Percentiles rank a stretch among this genome's conserved stretches.
These are phyloP conservation scores for Elmis aenea DNA, from an alignment of 2,888 invertebrate species.

Conservation along the genomic window DNA sequence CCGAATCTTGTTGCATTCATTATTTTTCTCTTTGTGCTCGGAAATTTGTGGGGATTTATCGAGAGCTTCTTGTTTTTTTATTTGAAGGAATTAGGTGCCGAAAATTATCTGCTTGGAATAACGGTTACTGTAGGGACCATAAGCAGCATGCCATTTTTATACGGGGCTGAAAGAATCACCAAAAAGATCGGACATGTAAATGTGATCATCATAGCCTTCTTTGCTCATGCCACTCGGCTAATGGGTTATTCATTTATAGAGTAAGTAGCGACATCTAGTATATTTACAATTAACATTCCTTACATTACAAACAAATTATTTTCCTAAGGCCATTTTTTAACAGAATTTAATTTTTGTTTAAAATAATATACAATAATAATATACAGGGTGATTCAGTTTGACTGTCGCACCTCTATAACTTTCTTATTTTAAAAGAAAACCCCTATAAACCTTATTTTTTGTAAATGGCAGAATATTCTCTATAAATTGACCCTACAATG, in stretches of 20 bases:
- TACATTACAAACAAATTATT: no score
- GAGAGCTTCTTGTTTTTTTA: constrained; percentile 85
- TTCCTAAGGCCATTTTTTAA: no score
- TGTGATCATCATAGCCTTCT: constrained; percentile 78
- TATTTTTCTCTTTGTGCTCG: constrained; percentile 73
- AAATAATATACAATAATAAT: no score
- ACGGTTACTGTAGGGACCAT: constrained; percentile 81
- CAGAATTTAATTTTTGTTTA: no score
- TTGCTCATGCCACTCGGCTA: constrained; percentile 75
- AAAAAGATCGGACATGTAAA: constrained; percentile 77
- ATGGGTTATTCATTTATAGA: constrained; percentile 82
- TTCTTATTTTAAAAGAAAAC: no score
- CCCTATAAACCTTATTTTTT: no score
- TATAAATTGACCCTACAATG: no score
- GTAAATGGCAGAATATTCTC: no score
- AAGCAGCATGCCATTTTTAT: constrained; percentile 79
- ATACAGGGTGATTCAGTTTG: no score
- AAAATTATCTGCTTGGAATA: constrained; percentile 75
- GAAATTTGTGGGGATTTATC: constrained; percentile 85
- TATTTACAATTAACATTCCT: constrained; percentile 1
- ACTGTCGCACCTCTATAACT: no score
- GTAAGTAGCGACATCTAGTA: constrained; percentile 51
- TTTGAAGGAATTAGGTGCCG: constrained; percentile 76
- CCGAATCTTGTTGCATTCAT: constrained; percentile 77
- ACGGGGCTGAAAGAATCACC: constrained; percentile 78